Evolutionary conservation across 1,140 invertebrate species (phyloP), one percentile per base, ranked within the genome.

Genomic region (Zophobas atratus): DNA sequence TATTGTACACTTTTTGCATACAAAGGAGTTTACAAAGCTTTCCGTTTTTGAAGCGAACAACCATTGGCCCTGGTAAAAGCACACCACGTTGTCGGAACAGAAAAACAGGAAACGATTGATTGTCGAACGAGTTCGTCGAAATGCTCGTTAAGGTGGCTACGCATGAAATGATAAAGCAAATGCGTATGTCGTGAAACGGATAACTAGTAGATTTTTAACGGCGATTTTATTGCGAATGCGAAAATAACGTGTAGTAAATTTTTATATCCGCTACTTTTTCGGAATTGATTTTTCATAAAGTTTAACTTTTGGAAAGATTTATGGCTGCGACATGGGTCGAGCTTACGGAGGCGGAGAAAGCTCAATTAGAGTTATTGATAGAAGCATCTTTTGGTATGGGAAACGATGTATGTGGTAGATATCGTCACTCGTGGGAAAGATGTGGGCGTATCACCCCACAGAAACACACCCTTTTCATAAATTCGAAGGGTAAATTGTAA

Each of bases 21-120:
- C 60, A 67, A 67, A 67, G 39, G 39, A 34, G 43, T 39, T 67
- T 67, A 67, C 60, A 67, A 67, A 67, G 60, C 60, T 67, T 67
- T 67, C 60, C 60, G 57, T 39, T 38, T 63, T 39, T 63, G 57
- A 63, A 63, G 57, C 57, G 60, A 43, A 67, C 60, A 67, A 67
- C 60, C 38, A 67, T 67, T 63, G 57, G 35, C 34, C 38, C 57
- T 6, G 35, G 43, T 67, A 67, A 43, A 67, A 67, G 60, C 60
- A 67, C 60, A 67, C 60, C 60, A 41, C 60, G 60, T 67, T 20
- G 41, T 48, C 8, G 60, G 35, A 46, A 67, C 49, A 51, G 49
- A 36, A 43, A 67, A 4, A 38, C 2, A 20, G 60, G 60, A 51
- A 20, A 63, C 39, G 60, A 67, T 43, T 67, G 39, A 67, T 67